Conservation (phyloP, 2,888 invertebrate genomes). For the Ormyrus rosae region DNA sequence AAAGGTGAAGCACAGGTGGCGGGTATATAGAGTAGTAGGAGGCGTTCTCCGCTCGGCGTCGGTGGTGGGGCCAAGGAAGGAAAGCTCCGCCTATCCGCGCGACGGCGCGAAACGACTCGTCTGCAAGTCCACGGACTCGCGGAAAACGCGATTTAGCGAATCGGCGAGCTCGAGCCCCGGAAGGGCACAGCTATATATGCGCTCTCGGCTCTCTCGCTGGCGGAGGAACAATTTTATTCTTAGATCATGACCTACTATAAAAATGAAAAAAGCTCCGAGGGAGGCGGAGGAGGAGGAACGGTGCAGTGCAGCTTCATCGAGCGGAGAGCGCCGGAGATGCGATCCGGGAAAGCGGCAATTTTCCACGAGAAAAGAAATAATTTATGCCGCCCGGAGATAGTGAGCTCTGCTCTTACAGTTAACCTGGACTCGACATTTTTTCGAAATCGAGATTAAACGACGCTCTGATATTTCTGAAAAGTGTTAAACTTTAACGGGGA, state of each 20-base stretch:
- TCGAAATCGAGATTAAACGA: too few species aligned
- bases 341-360: not conserved
- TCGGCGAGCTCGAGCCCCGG: constrained; percentile 21
- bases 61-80: constrained; percentile 46
- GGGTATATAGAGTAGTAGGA: not conserved
- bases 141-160: constrained; percentile 54
- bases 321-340: constrained; percentile 13
- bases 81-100: constrained; percentile 54
- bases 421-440: too few species aligned
- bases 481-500: too few species aligned
- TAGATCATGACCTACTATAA: constrained; percentile 46
- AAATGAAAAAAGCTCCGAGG: constrained; percentile 1
- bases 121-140: constrained; percentile 46
- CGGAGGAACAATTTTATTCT: constrained; percentile 47
- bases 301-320: constrained; percentile 42
- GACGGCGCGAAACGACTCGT: constrained; percentile 46
- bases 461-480: too few species aligned
- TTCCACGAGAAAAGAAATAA: not conserved
- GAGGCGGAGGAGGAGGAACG: not conserved
- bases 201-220: not conserved
- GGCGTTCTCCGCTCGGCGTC: not conserved
- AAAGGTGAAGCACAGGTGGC: constrained; percentile 36
- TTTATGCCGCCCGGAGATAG: not conserved
- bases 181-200: not conserved
- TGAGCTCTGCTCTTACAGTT: too few species aligned